These are phyloP conservation scores for Porphyrio hochstetteri DNA, from an alignment of 2,113 vertebrate genomes.

Conservation along the genomic window DNA sequence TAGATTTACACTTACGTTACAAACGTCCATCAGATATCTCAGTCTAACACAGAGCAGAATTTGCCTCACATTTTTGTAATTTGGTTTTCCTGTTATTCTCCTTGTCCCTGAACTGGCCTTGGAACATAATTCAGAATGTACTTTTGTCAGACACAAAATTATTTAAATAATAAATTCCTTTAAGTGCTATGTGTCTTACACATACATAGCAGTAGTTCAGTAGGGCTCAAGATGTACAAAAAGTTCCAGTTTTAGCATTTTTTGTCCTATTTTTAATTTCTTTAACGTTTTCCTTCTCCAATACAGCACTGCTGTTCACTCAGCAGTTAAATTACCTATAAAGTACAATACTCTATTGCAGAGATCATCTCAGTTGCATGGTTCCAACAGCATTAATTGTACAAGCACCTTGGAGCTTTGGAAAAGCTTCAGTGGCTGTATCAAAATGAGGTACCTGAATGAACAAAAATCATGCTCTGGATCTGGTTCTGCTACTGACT, in stretches of 20 bases:
- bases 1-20: background rate
- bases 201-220: background rate
- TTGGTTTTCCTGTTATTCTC: background rate
- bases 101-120: background rate
- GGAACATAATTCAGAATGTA: background rate
- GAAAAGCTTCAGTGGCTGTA: background rate
- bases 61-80: background rate
- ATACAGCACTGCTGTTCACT: background rate
- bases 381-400: background rate
- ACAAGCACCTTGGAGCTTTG: background rate
- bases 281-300: background rate
- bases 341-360: background rate
- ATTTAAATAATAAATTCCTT: background rate
- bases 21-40: background rate
- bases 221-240: background rate
- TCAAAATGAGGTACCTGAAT: background rate
- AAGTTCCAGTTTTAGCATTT: background rate
- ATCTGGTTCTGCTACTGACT: background rate
- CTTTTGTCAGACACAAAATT: background rate
- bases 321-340: background rate
- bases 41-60: background rate
- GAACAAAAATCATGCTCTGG: background rate
- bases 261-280: background rate
- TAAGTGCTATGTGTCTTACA: background rate
- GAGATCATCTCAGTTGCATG: background rate